Evolutionary conservation across 2,888 invertebrate genomes (phyloP), one percentile per base, ranked within the genome.

Genomic region (Caenorhabditis sulstoni): DNA sequence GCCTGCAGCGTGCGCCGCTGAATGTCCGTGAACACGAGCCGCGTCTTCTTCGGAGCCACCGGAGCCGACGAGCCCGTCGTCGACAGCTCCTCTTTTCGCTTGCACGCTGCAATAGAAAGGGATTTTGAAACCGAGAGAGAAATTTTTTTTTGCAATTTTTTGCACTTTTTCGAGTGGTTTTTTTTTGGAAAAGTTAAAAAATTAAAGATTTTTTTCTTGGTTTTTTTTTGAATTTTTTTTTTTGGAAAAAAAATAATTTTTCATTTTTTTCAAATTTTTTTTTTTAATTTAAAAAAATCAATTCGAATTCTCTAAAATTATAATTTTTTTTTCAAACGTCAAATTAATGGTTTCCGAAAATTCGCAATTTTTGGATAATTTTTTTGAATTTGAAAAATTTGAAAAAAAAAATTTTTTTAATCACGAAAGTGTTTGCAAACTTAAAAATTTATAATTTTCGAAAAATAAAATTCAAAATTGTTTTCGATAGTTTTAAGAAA

Each of bases 1-100:
- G 89, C 88, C 85, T 90, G 97, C 92, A 99, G 94, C 91, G 99
- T 99, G 93, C 98, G 95, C 92, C 99, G 94, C 93, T 99, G 99
- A 91, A 99, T 95, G 93, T 99, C 99, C 91, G 99, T 99, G 94
- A 99, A 99, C 92, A 99, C 99, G 92, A 99, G 94, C 91, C 99
- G 95, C 88, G 99, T 98, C 92, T 98, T 99, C 94, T 99, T 99
- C 5, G 86, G 86, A 9, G 74, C 76, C 23, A 58, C 62, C 16
- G 81, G 58, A 20, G 11, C 11, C 7, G 7, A 2, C 11, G 41
- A 41, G 11, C 11, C 11, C 12, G 18, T 35, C 8, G 74, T 66
- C n/a, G 71, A 41, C 11, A 66, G 75, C 50, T 89, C 89, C 57
- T 89, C 89, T 76, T 88, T 89, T 44, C 89, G 74, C 65, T 89